Evolutionary conservation across 2,888 invertebrate genomes (phyloP).

Genomic region (Mesorhabditis spiculigera): DNA sequence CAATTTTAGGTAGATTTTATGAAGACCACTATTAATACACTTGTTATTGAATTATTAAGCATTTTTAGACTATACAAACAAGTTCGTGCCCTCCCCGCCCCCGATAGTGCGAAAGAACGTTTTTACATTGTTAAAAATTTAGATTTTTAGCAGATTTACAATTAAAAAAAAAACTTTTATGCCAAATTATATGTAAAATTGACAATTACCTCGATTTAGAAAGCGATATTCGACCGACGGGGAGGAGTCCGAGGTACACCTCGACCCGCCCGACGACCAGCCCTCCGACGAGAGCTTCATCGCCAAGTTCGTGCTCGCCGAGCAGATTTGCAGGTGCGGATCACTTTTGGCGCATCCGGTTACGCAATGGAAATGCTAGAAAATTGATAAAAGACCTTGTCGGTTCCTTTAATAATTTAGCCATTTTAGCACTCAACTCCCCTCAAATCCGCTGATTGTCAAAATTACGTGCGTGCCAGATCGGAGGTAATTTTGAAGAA

Average conservation of each 20-base stretch:
- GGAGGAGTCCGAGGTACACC: constrained; percentile 12
- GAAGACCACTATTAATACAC: no score
- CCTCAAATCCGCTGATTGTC: constrained; percentile 30
- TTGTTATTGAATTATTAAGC: no score
- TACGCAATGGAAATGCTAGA: neutral
- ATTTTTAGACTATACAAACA: no score
- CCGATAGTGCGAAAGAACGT: no score
- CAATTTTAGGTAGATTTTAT: no score
- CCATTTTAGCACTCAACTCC: constrained; percentile 34
- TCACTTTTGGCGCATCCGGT: neutral
- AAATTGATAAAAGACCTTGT: neutral
- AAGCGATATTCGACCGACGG: constrained; percentile 3
- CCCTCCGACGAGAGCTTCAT: constrained; percentile 49
- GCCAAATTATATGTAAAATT: no score
- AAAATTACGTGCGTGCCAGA: constrained; percentile 27
- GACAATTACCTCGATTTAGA: no score
- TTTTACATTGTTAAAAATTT: no score
- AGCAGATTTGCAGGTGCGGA: constrained; percentile 50
- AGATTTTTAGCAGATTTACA: no score
- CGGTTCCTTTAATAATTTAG: neutral
- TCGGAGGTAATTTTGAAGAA: constrained; percentile 10
- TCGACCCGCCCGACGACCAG: constrained; percentile 33
- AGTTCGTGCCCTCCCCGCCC: no score
- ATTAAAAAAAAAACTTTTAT: no score
- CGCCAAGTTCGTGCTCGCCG: constrained; percentile 50